Evolutionary conservation across 2,888 invertebrate species (phyloP).

Genomic region (Torymus aiolomorphi): DNA sequence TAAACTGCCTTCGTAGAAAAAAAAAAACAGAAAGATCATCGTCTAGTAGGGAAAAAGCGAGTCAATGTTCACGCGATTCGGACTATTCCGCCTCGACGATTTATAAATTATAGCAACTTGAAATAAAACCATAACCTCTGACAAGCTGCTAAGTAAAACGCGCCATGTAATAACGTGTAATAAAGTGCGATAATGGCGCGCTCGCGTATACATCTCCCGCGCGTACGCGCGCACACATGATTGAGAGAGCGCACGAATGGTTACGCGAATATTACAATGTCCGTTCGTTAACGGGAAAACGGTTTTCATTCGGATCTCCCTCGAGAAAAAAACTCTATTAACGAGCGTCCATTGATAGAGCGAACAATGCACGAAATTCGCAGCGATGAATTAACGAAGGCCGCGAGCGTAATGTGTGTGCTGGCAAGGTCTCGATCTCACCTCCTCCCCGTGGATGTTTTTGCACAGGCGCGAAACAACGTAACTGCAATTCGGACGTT

Average conservation of each 20-base stretch:
- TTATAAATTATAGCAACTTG: no score
- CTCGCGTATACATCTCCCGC: background rate
- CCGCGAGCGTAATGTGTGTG: background rate
- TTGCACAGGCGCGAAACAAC: background rate
- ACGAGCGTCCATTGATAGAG: constrained; percentile 22
- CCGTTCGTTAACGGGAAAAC: background rate
- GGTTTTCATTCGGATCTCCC: constrained; percentile 6
- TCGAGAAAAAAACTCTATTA: background rate
- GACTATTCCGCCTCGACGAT: no score
- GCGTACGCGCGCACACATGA: no score
- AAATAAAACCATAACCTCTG: no score
- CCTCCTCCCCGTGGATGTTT: no score
- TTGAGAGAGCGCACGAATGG: no score
- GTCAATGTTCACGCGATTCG: no score
- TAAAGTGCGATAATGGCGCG: background rate
- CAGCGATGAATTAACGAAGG: constrained; percentile 23
- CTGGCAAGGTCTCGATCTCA: constrained; percentile 11
- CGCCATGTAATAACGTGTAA: background rate
- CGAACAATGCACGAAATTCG: constrained; percentile 41
- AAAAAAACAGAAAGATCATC: no score
- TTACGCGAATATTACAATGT: constrained; percentile 9
- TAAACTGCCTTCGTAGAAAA: no score
- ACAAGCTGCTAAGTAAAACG: background rate
- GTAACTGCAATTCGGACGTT: constrained; percentile 30
- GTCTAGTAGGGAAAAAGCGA: no score